These are phyloP conservation scores for Heteromurus nitidus DNA, from an alignment of 2,888 invertebrate species.

Conservation along the genomic window DNA sequence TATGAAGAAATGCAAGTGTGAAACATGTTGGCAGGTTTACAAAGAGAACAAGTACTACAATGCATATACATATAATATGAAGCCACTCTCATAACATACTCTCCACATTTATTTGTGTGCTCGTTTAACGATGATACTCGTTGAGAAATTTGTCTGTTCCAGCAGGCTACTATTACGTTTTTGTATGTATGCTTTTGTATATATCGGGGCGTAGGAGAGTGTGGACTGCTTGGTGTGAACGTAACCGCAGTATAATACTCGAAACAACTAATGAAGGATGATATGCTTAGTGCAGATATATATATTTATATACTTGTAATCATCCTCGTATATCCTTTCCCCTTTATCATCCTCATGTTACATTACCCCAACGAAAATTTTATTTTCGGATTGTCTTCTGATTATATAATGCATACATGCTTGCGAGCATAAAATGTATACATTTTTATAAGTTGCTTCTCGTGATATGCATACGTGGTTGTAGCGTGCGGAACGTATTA, in stretches of 20 bases:
- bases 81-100: too few species aligned
- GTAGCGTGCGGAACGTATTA: constrained; percentile 30
- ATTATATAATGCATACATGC: constrained; percentile 5
- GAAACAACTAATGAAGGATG: constrained; percentile 41
- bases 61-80: too few species aligned
- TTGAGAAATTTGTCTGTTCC: too few species aligned
- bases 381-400: too few species aligned
- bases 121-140: too few species aligned
- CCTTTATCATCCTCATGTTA: not conserved
- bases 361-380: too few species aligned
- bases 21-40: too few species aligned
- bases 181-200: too few species aligned
- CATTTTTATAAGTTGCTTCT: not conserved
- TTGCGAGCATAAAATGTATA: constrained; percentile 7
- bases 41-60: too few species aligned
- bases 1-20: constrained; percentile 13
- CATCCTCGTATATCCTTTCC: constrained; percentile 11
- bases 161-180: not conserved
- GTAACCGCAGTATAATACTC: not conserved
- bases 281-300: constrained; percentile 27
- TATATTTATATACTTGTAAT: constrained; percentile 6
- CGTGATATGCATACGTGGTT: constrained; percentile 1
- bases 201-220: too few species aligned
- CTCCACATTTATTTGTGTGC: not conserved
- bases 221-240: constrained; percentile 11